Base-by-base conservation (phyloP, 2,888 invertebrate genomes). In the Ophraella communa region DNA sequence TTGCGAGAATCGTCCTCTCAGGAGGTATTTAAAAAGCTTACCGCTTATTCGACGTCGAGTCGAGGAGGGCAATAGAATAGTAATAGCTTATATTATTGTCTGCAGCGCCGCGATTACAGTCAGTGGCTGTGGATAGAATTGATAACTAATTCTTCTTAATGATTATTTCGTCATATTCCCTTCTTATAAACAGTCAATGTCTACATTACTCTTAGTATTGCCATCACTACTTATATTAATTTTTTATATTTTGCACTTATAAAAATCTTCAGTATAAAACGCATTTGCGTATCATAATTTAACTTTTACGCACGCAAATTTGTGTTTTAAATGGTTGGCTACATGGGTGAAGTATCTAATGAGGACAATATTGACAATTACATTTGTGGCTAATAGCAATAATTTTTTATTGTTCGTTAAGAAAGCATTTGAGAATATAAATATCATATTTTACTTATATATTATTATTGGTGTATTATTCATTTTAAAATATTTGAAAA, bases 71-170 rank as follows among this genome's bases (percentile, higher is more conserved):
- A 78, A 80, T 80, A 78, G 80, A 80, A 80, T 79, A 78, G 79
- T 80, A 80, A 80, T 80, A 79, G 79, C 79, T 78, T 78, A 78
- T 80, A 80, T 79, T 79, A 79, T 79, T 75, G 79, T 78, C 80
- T 80, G 80, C 78, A 76, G 71, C 72, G 76, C 73, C 68, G 76
- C 78, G 80, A 80, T 80, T 80, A 80, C 71, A 69, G 65, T 58
- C 61, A 60, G 63, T 60, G 67, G 54, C 57, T 57, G 62, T 45
- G 64, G 54, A 3, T 24, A 39, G 24, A 64, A 54, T 59, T 58
- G 57, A 49, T 53, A 42, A 44, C 52, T 52, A 52, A 52, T 53
- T 52, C 52, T 30, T 23, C 18, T 51, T 17, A 59, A 59, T 51
- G 59, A 51, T 59, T 51, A 59, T 59, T 51, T 59, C 35, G 23